These are phyloP conservation scores for Tricholauxania praeusta DNA, from an alignment of 2,888 invertebrate species.

Conservation along the genomic window DNA sequence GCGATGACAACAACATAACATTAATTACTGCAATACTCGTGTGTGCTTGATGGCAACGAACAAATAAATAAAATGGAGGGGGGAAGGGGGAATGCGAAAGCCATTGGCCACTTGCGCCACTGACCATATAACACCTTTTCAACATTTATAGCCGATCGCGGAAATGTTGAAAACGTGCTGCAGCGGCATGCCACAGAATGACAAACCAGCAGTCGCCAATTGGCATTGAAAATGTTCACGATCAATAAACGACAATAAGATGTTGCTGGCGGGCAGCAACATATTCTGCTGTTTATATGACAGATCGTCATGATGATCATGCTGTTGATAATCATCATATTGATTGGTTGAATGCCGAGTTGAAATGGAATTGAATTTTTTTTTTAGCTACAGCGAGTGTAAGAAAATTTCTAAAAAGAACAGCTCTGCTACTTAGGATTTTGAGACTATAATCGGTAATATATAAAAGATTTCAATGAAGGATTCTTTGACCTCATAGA, in stretches of 20 bases:
- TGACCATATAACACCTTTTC: slow-evolving; percentile 45
- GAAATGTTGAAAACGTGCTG: slow-evolving; percentile 32
- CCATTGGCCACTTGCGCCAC: slow-evolving; percentile 38
- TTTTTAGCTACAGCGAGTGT: too few species aligned
- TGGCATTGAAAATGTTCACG: slow-evolving; percentile 9
- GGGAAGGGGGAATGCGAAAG: not conserved
- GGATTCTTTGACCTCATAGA: too few species aligned
- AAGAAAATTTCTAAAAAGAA: too few species aligned
- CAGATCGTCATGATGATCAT: not conserved
- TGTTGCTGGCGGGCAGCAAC: not conserved
- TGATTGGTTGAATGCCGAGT: not conserved
- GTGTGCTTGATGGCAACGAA: not conserved
- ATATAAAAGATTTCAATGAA: too few species aligned
- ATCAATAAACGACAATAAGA: not conserved
- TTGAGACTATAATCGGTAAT: too few species aligned
- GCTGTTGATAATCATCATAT: slow-evolving; percentile 1
- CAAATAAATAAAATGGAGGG: not conserved
- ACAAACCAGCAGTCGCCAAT: not conserved
- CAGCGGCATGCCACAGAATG: slow-evolving; percentile 16
- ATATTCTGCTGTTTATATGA: too few species aligned
- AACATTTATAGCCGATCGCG: slow-evolving; percentile 24
- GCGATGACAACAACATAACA: slow-evolving; percentile 34
- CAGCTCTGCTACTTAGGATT: too few species aligned
- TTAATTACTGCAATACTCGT: slow-evolving; percentile 42
- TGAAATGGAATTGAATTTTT: not conserved